These are phyloP conservation scores for Probaryconus sp. DNA, from an alignment of 1,140 invertebrate species.

Conservation along the genomic window DNA sequence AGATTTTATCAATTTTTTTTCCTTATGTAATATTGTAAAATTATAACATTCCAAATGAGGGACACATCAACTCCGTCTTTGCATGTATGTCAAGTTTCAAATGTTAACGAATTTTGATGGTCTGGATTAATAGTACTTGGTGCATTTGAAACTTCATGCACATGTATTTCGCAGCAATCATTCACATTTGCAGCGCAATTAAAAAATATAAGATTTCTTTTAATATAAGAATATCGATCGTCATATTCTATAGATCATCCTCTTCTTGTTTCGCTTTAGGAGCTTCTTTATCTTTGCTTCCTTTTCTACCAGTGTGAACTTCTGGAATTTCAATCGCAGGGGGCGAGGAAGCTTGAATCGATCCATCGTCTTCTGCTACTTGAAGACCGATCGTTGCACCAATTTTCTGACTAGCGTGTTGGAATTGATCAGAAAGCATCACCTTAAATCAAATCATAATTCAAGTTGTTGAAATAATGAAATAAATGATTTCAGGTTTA, in stretches of 20 bases:
- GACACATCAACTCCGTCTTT: no score
- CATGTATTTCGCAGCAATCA: no score
- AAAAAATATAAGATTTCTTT: conserved; percentile 29
- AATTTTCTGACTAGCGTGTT: conserved; percentile 89
- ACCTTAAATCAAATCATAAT: conserved; percentile 73
- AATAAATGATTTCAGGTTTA: not conserved
- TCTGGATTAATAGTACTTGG: no score
- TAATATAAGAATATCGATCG: not conserved
- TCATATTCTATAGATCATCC: conserved; percentile 34
- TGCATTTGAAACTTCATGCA: no score
- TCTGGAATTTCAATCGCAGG: conserved; percentile 69
- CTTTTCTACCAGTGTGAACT: conserved; percentile 61
- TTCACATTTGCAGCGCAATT: not conserved
- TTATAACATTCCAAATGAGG: no score
- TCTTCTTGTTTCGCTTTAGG: conserved; percentile 71
- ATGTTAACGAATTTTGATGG: no score
- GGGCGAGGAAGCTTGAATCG: conserved; percentile 63
- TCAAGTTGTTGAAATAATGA: not conserved
- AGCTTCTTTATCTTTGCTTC: conserved; percentile 63
- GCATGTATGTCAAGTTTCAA: no score
- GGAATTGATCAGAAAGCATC: conserved; percentile 88
- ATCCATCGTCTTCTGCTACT: conserved; percentile 83
- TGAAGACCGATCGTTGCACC: conserved; percentile 90
- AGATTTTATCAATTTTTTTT: no score
- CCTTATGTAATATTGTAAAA: no score